A percentile compares a stretch with the other conserved stretches of the same genome.
Conservation (phyloP, 2,797 vertebrate species). For the Sebastes cheni region DNA sequence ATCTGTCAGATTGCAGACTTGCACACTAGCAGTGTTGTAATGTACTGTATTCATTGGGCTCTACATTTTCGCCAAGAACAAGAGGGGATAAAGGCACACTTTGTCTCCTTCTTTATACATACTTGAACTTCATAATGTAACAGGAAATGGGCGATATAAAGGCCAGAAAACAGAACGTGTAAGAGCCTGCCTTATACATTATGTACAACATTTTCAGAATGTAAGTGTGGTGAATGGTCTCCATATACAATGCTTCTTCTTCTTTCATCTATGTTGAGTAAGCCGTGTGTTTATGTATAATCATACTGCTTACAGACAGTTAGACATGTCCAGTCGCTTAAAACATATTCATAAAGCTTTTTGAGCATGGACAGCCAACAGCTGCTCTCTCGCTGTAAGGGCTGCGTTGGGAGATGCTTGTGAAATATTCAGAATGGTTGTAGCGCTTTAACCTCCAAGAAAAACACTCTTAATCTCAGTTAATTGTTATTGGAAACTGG, state of each 20-base stretch:
- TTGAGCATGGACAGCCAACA: background rate
- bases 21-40: no score
- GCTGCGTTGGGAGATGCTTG: conserved; percentile 7
- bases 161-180: background rate
- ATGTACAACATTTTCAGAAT: background rate
- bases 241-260: background rate
- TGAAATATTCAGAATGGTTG: background rate
- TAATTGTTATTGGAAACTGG: conserved; percentile 6
- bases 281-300: background rate
- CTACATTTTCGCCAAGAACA: background rate
- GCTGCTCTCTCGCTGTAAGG: background rate
- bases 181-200: background rate
- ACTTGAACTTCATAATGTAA: background rate
- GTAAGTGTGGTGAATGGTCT: background rate
- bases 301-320: background rate
- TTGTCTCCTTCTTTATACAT: background rate
- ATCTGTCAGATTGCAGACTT: background rate
- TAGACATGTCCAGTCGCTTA: background rate
- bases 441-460: background rate
- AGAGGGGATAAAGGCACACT: background rate
- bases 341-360: conserved; percentile 1
- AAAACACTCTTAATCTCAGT: background rate
- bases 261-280: background rate
- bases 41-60: no score
- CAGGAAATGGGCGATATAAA: background rate